phyloP scores from a whole-genome alignment of 1,140 invertebrate genomes.

The Diuraphis noxia region DNA sequence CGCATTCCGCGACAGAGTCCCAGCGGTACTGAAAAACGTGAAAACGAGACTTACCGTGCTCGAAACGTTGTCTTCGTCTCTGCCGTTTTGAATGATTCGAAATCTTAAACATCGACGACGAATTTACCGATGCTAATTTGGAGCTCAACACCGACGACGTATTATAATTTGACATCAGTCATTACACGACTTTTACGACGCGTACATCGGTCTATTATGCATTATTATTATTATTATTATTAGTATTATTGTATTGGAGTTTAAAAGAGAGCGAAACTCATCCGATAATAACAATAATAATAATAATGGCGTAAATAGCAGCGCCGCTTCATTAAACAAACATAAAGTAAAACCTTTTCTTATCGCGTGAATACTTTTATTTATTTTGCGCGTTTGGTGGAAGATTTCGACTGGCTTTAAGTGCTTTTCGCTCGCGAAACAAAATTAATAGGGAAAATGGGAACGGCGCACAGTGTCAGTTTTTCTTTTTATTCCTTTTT shows the following conservation, averaged over 20 bases:
- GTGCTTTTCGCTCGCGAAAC: slow-evolving; percentile 16
- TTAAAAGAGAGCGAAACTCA: neutral
- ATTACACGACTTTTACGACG: neutral
- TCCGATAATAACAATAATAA: neutral
- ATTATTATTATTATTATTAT: neutral
- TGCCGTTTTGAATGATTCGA: neutral
- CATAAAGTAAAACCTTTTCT: slow-evolving; percentile 22
- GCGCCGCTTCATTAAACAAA: slow-evolving; percentile 29
- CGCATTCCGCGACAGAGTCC: neutral
- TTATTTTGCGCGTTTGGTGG: neutral
- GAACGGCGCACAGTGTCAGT: neutral
- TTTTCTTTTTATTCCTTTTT: neutral
- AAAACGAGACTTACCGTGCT: neutral
- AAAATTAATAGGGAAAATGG: slow-evolving; percentile 37
- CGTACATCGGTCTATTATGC: neutral
- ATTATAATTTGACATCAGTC: neutral
- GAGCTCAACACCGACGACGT: no score
- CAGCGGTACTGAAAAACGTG: neutral
- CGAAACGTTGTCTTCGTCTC: neutral
- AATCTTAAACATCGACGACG: neutral
- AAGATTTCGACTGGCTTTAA: slow-evolving; percentile 40
- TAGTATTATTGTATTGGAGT: neutral
- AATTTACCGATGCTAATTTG: neutral
- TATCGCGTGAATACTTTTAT: slow-evolving; percentile 19
- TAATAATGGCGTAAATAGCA: neutral